A percentile compares a stretch with the other conserved stretches of the same genome.
These are phyloP conservation scores for Planiliza haematocheilus DNA, from an alignment of 2,113 vertebrate genomes.

Conservation along the genomic window DNA sequence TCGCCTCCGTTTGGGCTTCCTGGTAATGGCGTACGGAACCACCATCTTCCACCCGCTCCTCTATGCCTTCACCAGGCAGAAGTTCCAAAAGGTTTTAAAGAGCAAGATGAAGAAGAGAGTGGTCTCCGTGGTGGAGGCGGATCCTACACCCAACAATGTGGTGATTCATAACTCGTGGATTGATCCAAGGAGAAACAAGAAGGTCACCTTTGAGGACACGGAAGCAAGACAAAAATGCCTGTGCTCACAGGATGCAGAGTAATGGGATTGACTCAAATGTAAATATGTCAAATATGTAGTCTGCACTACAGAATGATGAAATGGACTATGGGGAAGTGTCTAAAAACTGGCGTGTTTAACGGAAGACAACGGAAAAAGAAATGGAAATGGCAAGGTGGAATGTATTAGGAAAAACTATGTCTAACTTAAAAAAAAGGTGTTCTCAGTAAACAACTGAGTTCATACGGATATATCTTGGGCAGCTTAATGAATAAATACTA, in stretches of 20 bases:
- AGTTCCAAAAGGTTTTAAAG: conserved; percentile 97
- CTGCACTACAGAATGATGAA: neutral
- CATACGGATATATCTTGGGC: neutral
- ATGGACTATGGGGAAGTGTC: neutral
- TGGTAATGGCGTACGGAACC: conserved; percentile 97
- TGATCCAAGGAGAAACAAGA: conserved; percentile 92
- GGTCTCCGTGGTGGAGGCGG: conserved; percentile 95
- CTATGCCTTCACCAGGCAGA: conserved; percentile 96
- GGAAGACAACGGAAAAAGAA: neutral
- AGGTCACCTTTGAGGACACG: conserved; percentile 90
- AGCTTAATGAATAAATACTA: conserved; percentile 17
- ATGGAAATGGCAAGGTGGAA: neutral
- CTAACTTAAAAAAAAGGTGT: neutral
- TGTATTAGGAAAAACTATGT: neutral
- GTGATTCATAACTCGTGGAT: conserved; percentile 97
- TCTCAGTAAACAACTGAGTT: neutral
- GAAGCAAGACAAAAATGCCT: conserved; percentile 93
- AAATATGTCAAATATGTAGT: conserved; percentile 36
- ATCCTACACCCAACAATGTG: conserved; percentile 91
- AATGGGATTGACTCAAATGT: conserved; percentile 16
- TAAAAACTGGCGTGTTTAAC: neutral
- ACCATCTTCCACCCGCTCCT: conserved; percentile 96
- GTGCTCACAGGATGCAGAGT: conserved; percentile 83
- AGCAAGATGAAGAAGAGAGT: conserved; percentile 98
- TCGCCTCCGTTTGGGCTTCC: conserved; percentile 92